Evolutionary conservation across 2,113 vertebrate species (phyloP).

Genomic region (Herpailurus yagouaroundi): DNA sequence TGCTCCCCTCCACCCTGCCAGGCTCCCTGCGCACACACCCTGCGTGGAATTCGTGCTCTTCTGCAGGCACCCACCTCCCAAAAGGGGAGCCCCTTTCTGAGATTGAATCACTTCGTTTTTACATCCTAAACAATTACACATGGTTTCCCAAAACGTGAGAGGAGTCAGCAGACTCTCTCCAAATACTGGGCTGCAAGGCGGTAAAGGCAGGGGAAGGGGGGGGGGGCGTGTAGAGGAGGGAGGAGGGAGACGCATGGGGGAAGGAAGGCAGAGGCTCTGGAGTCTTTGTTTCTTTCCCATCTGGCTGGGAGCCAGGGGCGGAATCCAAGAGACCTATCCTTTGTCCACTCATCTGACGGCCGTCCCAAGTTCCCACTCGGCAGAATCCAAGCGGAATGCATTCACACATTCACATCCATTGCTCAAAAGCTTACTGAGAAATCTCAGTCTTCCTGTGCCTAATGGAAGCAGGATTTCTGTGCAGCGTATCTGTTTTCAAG

Average conservation of each 20-base stretch:
- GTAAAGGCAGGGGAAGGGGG: constrained; percentile 19
- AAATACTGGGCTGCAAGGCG: background rate
- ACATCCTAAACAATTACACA: fast-evolving
- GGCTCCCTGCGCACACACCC: background rate
- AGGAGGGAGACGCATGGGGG: background rate
- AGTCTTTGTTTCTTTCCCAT: constrained; percentile 74
- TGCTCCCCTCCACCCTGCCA: background rate
- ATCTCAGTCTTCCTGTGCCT: constrained; percentile 30
- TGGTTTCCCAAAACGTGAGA: constrained; percentile 37
- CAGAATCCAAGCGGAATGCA: constrained; percentile 38
- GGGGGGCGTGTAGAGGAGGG: background rate
- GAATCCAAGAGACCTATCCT: constrained; percentile 66
- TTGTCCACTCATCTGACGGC: constrained; percentile 75
- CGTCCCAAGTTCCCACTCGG: background rate
- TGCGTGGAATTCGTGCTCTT: background rate
- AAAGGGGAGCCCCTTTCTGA: background rate
- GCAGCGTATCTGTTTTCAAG: constrained; percentile 48
- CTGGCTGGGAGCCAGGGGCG: constrained; percentile 67
- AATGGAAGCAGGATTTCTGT: constrained; percentile 31
- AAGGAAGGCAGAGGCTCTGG: background rate
- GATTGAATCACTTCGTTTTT: fast-evolving
- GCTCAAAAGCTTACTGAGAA: constrained; percentile 34
- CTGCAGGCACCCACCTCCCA: background rate
- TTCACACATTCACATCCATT: background rate
- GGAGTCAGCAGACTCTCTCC: constrained; percentile 51